Evolutionary conservation across 2,888 invertebrate species (phyloP).

Genomic region (Thereva nobilitata): DNA sequence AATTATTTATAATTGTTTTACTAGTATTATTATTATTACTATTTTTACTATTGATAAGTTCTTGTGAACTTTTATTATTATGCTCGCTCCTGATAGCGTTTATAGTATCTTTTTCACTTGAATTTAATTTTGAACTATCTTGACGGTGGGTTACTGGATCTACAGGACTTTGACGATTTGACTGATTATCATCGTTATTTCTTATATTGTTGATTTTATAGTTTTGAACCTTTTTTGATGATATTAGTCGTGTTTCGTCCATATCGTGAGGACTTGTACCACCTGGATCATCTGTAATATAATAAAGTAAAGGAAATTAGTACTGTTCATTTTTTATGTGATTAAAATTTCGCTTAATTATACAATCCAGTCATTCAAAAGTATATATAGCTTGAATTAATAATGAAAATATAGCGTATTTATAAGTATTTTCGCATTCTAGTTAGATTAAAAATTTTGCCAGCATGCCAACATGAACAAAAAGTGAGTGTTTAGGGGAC

Average conservation of each 20-base stretch:
- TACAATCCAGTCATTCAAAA: background rate
- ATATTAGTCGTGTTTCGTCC: slow-evolving; percentile 50
- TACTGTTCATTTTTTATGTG: background rate
- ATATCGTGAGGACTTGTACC: slow-evolving; percentile 51
- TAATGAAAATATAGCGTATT: too few relatives aligned
- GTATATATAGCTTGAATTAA: background rate
- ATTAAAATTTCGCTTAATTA: slow-evolving; percentile 1
- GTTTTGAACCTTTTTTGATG: slow-evolving; percentile 26
- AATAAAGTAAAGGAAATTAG: slow-evolving; percentile 36
- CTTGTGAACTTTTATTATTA: slow-evolving; percentile 27
- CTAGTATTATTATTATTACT: slow-evolving; percentile 40
- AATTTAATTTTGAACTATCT: slow-evolving; percentile 19
- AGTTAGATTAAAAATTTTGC: too few relatives aligned
- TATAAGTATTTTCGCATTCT: too few relatives aligned
- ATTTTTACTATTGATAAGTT: slow-evolving; percentile 38
- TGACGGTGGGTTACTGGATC: slow-evolving; percentile 33
- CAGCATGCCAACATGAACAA: too few relatives aligned
- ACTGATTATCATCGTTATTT: slow-evolving; percentile 27
- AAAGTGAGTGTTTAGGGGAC: too few relatives aligned
- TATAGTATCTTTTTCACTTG: slow-evolving; percentile 10
- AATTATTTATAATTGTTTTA: slow-evolving; percentile 38
- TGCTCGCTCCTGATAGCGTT: slow-evolving; percentile 33
- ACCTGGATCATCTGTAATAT: slow-evolving; percentile 53
- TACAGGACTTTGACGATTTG: slow-evolving; percentile 12
- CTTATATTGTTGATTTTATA: background rate